A percentile compares a stretch with the other conserved stretches of the same genome.
Evolutionary conservation across 2,888 invertebrate species (phyloP).

Genomic region (Anoplius nigerrimus): DNA sequence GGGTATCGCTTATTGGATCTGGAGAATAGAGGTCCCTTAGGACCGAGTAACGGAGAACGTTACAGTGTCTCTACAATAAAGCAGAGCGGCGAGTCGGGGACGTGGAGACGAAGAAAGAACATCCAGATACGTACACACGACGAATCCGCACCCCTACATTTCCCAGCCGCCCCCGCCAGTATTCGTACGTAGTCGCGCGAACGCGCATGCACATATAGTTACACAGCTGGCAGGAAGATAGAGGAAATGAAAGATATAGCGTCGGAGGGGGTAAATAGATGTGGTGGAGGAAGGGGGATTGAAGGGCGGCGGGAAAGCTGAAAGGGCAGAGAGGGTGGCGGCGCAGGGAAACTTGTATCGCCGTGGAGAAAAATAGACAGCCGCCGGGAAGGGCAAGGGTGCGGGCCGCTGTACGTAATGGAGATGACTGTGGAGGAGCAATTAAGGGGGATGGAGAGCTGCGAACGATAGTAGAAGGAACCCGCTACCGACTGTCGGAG

Average conservation of each 20-base stretch:
- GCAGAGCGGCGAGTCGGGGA: conserved; percentile 10
- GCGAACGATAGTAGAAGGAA: background rate
- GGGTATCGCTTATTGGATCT: conserved; percentile 49
- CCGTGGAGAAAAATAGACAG: background rate
- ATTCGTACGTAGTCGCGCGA: too few species aligned
- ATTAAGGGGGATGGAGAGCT: background rate
- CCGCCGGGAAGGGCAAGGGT: background rate
- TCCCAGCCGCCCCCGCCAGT: too few species aligned
- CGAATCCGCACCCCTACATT: too few species aligned
- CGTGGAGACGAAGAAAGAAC: conserved; percentile 24
- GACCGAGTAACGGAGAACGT: conserved; percentile 35
- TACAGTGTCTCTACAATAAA: conserved; percentile 32
- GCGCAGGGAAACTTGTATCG: background rate
- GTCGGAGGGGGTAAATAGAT: background rate
- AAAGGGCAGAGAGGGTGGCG: background rate
- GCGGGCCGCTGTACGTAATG: background rate
- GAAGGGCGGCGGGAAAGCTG: background rate
- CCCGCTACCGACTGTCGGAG: too few species aligned
- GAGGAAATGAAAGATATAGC: conserved; percentile 1
- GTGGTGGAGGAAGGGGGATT: background rate
- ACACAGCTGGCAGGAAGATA: background rate
- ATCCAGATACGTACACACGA: background rate
- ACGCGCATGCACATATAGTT: too few species aligned
- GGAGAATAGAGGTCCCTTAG: conserved; percentile 36
- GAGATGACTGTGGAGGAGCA: background rate